phyloP scores from a whole-genome alignment of 2,888 invertebrate genomes.

The Cordilura impudica region DNA sequence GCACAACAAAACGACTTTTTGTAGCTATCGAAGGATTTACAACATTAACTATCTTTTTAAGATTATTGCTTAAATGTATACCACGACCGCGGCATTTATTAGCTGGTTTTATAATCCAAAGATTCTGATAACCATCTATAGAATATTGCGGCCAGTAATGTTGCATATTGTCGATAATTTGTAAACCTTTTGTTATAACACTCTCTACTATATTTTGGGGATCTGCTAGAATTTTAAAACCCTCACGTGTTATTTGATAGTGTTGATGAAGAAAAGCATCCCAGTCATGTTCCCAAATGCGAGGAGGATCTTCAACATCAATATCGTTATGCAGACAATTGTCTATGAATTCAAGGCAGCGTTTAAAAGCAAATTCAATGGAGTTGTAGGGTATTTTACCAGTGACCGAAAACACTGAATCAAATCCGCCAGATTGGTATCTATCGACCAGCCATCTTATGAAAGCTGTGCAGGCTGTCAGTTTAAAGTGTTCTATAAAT shows the following conservation, averaged over 20 bases:
- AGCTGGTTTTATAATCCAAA: slow-evolving; percentile 97
- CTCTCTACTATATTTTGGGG: slow-evolving; percentile 70
- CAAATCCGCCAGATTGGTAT: slow-evolving; percentile 80
- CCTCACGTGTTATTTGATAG: slow-evolving; percentile 83
- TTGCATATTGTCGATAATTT: slow-evolving; percentile 83
- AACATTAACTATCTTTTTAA: slow-evolving; percentile 89
- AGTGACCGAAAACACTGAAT: slow-evolving; percentile 79
- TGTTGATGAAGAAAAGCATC: slow-evolving; percentile 89
- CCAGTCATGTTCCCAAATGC: slow-evolving; percentile 93
- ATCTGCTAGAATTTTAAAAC: slow-evolving; percentile 79
- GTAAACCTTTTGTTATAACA: slow-evolving; percentile 78
- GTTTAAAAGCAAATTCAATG: slow-evolving; percentile 88
- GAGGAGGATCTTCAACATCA: slow-evolving; percentile 80
- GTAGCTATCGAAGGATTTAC: slow-evolving; percentile 84
- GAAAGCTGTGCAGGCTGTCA: slow-evolving; percentile 91
- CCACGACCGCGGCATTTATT: slow-evolving; percentile 95
- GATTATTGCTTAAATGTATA: slow-evolving; percentile 89
- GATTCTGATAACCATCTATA: slow-evolving; percentile 90
- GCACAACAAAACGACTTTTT: slow-evolving; percentile 92
- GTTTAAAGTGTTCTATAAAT: slow-evolving; percentile 92
- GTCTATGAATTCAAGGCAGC: slow-evolving; percentile 88
- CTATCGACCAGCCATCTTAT: slow-evolving; percentile 87
- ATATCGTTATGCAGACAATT: slow-evolving; percentile 86
- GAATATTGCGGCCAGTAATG: slow-evolving; percentile 90
- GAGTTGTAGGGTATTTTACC: slow-evolving; percentile 86